Conservation (phyloP, 1,140 invertebrate genomes). For the Bombus difficillimus region DNA sequence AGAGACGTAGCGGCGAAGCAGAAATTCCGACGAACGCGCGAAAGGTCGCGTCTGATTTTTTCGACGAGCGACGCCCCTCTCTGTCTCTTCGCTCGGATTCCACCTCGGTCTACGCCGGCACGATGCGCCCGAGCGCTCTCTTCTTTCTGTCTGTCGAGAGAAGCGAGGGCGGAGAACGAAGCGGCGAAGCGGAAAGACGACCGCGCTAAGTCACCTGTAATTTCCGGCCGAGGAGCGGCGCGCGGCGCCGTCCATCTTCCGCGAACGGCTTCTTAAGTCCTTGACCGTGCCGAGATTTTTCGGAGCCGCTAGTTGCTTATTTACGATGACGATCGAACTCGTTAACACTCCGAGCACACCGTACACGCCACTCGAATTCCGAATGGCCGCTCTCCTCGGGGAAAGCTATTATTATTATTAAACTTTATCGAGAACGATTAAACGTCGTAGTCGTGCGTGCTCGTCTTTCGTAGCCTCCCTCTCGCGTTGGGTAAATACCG, state of each 20-base stretch:
- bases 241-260: conserved; percentile 33
- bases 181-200: no score
- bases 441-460: not conserved
- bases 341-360: conserved; percentile 6
- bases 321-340: conserved; percentile 31
- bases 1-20: conserved; percentile 19
- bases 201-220: conserved; percentile 22
- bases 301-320: conserved; percentile 15
- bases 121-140: not conserved
- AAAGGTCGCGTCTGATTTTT: conserved; percentile 16
- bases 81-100: not conserved
- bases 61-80: not conserved
- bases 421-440: conserved; percentile 5
- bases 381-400: not conserved
- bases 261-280: conserved; percentile 11
- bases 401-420: no score
- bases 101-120: not conserved
- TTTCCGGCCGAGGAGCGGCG: conserved; percentile 30
- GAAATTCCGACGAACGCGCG: conserved; percentile 34
- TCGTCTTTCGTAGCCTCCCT: not conserved
- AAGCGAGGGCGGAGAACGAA: no score
- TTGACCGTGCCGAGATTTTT: conserved; percentile 40
- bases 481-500: not conserved
- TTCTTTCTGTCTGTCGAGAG: no score
- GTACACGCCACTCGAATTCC: conserved; percentile 3